Evolutionary conservation across 1,140 invertebrate species (phyloP), one percentile per base, ranked within the genome.

Genomic region (Megalopta genalis): DNA sequence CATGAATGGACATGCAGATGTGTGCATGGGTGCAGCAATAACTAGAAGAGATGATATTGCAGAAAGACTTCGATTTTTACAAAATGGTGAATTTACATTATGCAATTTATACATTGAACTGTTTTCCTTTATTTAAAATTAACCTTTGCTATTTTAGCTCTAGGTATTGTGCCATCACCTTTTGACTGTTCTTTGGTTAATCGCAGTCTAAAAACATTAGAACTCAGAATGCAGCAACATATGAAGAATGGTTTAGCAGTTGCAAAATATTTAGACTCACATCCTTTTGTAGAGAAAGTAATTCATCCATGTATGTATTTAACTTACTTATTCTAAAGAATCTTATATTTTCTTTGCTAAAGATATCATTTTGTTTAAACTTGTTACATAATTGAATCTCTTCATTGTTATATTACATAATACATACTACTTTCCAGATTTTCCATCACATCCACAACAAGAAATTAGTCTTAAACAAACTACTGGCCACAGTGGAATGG

Each of bases 1-100:
- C 89, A 98, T 99, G 95, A 99, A 99, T 93, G 99, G 99, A 0
- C 99, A 99, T 92, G 97, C 97, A 1, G 99, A 99, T 94, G 97
- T 99, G 62, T 96, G 99, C 1, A 99, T 99, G 99, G 99, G 99
- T 7, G 96, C 97, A 12, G 94, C 96, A 10, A 94, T 97, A 39
- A 95, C 96, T 6, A 98, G 95, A 82, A 94, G 95, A 87, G 95
- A 97, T 70, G 95, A 95, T 64, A 86, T 99, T 0, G 95, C 95
- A 84, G 89, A 96, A 37, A 94, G 94, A 90, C 90, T 99, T 18
- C 94, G 95, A 82, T 99, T 97, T 92, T 92, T 98, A 70, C 98
- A 99, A 95, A 98, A 99, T 90, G 94, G 97, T 98, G 94, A 92
- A 90, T 23, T 42, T 8, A 23, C 14, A 27, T 62, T 71, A 69